phyloP scores from a whole-genome alignment of 2,797 vertebrate species.

The Phataginus tricuspis region DNA sequence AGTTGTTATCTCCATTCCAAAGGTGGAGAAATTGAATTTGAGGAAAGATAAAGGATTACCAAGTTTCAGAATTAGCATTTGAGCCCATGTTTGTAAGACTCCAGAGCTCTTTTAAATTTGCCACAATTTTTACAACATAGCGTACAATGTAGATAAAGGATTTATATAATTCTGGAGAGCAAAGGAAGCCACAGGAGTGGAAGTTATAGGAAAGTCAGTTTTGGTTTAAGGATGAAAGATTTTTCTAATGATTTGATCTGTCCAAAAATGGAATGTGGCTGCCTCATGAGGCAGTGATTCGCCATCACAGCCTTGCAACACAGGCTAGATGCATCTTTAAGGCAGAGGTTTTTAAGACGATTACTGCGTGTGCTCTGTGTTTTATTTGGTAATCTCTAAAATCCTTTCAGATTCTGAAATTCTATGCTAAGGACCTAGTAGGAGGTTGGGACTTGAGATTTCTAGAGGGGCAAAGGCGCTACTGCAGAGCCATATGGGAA shows the following conservation, averaged over 20 bases:
- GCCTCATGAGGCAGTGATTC: not conserved
- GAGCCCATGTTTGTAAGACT: not conserved
- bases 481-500: no score
- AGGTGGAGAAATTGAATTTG: not conserved
- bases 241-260: not conserved
- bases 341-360: not conserved
- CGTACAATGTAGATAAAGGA: not conserved
- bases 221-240: not conserved
- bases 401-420: not conserved
- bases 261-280: not conserved
- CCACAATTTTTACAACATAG: not conserved
- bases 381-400: not conserved
- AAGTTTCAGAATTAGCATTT: not conserved
- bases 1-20: not conserved
- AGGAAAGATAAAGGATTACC: not conserved
- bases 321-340: not conserved
- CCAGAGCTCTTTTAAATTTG: not conserved
- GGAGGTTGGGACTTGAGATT: not conserved
- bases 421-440: not conserved
- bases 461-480: not conserved
- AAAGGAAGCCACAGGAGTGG: not conserved
- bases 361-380: fast-evolving
- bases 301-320: not conserved
- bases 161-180: not conserved
- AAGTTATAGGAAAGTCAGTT: not conserved